Evolutionary conservation across 2,888 invertebrate species (phyloP).

Genomic region (Mayetiola destructor): DNA sequence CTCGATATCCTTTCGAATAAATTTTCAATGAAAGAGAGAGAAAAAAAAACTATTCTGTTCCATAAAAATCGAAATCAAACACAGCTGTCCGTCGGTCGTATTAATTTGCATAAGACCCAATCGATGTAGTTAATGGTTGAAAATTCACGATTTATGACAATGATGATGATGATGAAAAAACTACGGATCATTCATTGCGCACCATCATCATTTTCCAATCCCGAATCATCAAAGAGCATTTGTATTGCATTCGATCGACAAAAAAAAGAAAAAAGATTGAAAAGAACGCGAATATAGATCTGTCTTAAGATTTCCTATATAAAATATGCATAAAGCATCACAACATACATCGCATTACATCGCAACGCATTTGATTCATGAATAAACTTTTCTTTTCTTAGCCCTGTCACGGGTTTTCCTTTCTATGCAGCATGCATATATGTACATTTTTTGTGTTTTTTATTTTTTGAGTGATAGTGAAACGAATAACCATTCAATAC

Average conservation of each 20-base stretch:
- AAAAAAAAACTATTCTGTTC: not conserved
- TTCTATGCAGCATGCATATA: no score
- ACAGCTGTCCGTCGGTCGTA: slow-evolving; percentile 14
- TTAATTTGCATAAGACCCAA: slow-evolving; percentile 13
- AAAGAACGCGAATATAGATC: slow-evolving; percentile 2
- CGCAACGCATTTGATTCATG: no score
- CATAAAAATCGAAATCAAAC: slow-evolving; percentile 11
- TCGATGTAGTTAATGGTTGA: not conserved
- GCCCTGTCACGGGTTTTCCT: no score
- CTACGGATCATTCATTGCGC: not conserved
- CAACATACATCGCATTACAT: no score
- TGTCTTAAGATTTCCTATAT: not conserved
- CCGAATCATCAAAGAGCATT: not conserved
- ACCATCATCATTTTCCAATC: not conserved
- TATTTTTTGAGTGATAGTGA: not conserved
- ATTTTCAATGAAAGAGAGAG: not conserved
- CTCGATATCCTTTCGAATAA: not conserved
- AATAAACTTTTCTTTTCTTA: no score
- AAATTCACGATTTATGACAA: no score
- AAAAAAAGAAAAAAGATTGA: not conserved
- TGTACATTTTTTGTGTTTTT: no score
- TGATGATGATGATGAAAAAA: no score
- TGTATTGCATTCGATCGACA: not conserved
- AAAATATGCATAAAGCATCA: no score
- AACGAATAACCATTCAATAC: not conserved